Evolutionary conservation across 2,797 vertebrate genomes (phyloP), one percentile per base, ranked within the genome.

Genomic region (Lepidocolaptes lacrymiger): DNA sequence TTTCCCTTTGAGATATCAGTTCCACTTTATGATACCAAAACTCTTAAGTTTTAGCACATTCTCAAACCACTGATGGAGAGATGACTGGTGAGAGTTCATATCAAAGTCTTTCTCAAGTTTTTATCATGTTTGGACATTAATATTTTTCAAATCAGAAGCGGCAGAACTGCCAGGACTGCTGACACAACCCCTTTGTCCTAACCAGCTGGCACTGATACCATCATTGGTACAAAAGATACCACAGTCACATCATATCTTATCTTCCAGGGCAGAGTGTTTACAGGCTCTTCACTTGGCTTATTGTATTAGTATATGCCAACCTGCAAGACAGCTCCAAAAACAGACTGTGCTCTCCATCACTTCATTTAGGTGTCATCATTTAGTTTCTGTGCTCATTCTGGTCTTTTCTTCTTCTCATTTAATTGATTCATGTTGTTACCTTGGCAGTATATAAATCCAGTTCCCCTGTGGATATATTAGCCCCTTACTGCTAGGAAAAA

Each of bases 71-170:
- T 66, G 55, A 59, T 56, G 13, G 23, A 28, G 20, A 37, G 18
- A 75, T 63, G 62, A 66, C 20, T 63, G 52, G 49, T 95, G 91
- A 69, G 94, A 92, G 30, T 72, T 36, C 9, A 2, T 64, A 89
- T 85, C 78, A 68, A 85, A 54, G 27, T 20, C 41, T 85, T 93
- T 96, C 91, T 92, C 93, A 93, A 85, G 89, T 30, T 91, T 92
- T 93, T 96, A 94, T 95, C 85, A 34, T 5, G 1, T 72, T 91
- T 74, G 18, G 15, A 75, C 59, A 26, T 90, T 69, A 88, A 93
- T n/a, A 72, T 67, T 93, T 95, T 85, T 80, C 48, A 74, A 89
- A 72, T 68, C 81, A 92, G 79, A 89, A 89, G 78, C n/a, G n/a
- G 68, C 64, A 94, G 71, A 93, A 75, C 75, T 4, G 7, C 86